Conservation (phyloP, 2,113 vertebrate species). For the Smithornis capensis region DNA sequence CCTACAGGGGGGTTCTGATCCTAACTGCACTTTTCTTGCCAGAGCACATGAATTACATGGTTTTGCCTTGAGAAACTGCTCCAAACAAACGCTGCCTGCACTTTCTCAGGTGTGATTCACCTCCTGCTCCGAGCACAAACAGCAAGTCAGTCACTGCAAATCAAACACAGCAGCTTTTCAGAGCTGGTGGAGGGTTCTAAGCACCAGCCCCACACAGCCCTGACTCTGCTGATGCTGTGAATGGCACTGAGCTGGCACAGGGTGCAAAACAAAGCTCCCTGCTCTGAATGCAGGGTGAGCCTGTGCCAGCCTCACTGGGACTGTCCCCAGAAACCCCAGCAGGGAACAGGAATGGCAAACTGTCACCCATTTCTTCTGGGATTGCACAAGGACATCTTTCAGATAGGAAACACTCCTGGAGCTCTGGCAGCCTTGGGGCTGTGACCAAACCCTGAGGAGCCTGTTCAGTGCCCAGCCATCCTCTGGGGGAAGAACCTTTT, state of each 20-base stretch:
- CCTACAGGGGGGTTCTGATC: background rate
- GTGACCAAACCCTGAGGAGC: background rate
- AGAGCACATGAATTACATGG: fast-evolving
- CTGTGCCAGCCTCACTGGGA: background rate
- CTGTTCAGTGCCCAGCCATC: background rate
- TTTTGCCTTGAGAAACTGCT: background rate
- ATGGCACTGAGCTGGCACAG: background rate
- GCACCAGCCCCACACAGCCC: background rate
- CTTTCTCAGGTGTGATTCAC: fast-evolving
- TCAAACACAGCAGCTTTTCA: background rate
- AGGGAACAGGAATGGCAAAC: background rate
- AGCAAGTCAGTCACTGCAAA: background rate
- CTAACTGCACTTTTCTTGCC: background rate
- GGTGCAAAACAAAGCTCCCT: background rate
- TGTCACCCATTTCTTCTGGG: fast-evolving
- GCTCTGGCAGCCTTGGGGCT: background rate
- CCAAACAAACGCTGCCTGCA: background rate
- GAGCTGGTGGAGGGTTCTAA: background rate
- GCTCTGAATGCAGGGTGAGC: background rate
- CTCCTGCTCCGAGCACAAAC: background rate
- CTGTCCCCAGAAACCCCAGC: background rate
- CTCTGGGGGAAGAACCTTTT: background rate
- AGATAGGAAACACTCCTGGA: background rate
- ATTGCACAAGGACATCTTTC: background rate
- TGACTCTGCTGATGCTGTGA: background rate